Conservation (phyloP, 2,797 vertebrate species). For the Mormyrops boulengeri region DNA sequence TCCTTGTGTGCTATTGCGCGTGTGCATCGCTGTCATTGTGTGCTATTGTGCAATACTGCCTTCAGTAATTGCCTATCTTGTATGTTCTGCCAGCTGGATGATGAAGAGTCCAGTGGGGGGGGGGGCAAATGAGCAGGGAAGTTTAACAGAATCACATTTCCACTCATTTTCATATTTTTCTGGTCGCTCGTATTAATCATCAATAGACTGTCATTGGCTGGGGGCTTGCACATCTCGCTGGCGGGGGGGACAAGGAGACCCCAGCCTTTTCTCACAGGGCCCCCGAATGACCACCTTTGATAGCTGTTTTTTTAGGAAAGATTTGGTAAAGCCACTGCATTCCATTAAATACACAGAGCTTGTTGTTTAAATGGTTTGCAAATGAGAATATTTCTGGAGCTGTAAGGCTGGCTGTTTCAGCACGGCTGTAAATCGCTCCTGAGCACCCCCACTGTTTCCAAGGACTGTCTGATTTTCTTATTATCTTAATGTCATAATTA, state of each 20-base stretch:
- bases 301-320: background rate
- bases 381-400: background rate
- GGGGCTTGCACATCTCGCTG: background rate
- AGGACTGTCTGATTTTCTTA: background rate
- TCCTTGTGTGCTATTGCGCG: too few species aligned
- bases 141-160: background rate
- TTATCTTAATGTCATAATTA: background rate
- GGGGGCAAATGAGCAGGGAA: background rate
- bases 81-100: too few species aligned
- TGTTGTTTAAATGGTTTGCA: background rate
- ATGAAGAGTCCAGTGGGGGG: too few species aligned
- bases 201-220: background rate
- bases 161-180: background rate
- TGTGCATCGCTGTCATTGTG: too few species aligned
- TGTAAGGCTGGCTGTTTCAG: background rate
- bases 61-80: too few species aligned
- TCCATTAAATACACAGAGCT: background rate
- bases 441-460: background rate
- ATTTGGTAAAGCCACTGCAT: background rate
- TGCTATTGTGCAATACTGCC: too few species aligned
- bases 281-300: background rate
- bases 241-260: background rate
- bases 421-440: background rate
- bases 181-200: background rate
- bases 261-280: background rate